Evolutionary conservation across 1,140 invertebrate species (phyloP), one percentile per base, ranked within the genome.

Genomic region (Orchesella cincta): DNA sequence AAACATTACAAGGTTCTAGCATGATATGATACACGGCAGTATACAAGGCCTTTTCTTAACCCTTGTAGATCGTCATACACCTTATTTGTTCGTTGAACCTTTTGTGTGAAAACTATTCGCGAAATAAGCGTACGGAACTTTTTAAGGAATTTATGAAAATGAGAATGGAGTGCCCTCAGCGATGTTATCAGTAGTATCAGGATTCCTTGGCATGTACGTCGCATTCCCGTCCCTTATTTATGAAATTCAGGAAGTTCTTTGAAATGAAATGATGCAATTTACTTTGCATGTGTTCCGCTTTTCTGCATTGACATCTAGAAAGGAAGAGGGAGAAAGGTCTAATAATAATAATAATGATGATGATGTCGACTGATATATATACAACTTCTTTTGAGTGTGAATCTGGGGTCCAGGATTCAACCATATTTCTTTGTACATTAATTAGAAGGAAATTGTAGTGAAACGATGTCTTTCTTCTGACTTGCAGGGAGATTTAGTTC

Each of bases 401-500:
- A n/a, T n/a, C n/a, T n/a, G n/a, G n/a, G n/a, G n/a, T n/a, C n/a
- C n/a, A n/a, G n/a, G n/a, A n/a, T n/a, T n/a, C n/a, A n/a, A n/a
- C n/a, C n/a, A n/a, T n/a, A n/a, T n/a, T n/a, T n/a, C n/a, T n/a
- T n/a, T n/a, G n/a, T n/a, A n/a, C n/a, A n/a, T n/a, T n/a, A n/a
- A n/a, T n/a, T n/a, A 23, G 16, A 39, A 20, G 71, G 3, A 73
- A 51, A 46, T 39, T 20, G 35, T 28, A 14, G 5, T 73, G 8
- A 8, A 26, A 31, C n/a, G 23, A 14, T 64, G 12, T 64, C 36
- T 46, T 39, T 36, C 16, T 36, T 28, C 26, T 39, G 36, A 28
- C 36, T 73, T 87, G 46, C 86, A 94, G 92, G 93, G 94, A 18
- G 94, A 96, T 85, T 87, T 95, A 62, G 93, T 96, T 35, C 93